phyloP scores from a whole-genome alignment of 2,113 vertebrate genomes.

The Athene cunicularia region DNA sequence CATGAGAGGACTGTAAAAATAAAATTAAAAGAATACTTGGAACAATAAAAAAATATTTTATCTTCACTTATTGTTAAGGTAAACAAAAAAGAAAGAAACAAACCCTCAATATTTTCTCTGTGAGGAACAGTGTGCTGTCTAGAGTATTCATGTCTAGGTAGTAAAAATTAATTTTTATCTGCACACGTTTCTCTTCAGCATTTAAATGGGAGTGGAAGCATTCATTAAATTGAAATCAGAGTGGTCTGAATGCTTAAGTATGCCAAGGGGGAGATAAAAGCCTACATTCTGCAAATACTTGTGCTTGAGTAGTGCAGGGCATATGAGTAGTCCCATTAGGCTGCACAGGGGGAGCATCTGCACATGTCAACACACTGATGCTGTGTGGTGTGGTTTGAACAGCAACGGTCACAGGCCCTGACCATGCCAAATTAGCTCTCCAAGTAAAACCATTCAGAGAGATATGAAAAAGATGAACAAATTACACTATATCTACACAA shows the following conservation, averaged over 20 bases:
- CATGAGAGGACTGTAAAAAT: not conserved
- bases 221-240: not conserved
- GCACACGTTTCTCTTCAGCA: not conserved
- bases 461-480: not conserved
- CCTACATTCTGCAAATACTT: not conserved
- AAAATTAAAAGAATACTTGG: not conserved
- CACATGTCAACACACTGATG: accelerated
- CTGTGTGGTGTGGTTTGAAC: accelerated
- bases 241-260: not conserved
- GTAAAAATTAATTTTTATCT: constrained; percentile 17
- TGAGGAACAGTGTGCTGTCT: not conserved
- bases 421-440: not conserved
- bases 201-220: not conserved
- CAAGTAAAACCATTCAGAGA: not conserved
- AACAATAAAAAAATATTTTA: not conserved
- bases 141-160: not conserved
- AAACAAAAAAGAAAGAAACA: not conserved
- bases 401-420: not conserved
- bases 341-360: not conserved
- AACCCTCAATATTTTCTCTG: not conserved
- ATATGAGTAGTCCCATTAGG: too few species aligned
- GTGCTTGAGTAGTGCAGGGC: not conserved
- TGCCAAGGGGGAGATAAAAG: not conserved
- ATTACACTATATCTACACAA: not conserved
- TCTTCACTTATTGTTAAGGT: not conserved